Base-by-base conservation (phyloP, 2,888 invertebrate species). In the Microchrysa polita region DNA sequence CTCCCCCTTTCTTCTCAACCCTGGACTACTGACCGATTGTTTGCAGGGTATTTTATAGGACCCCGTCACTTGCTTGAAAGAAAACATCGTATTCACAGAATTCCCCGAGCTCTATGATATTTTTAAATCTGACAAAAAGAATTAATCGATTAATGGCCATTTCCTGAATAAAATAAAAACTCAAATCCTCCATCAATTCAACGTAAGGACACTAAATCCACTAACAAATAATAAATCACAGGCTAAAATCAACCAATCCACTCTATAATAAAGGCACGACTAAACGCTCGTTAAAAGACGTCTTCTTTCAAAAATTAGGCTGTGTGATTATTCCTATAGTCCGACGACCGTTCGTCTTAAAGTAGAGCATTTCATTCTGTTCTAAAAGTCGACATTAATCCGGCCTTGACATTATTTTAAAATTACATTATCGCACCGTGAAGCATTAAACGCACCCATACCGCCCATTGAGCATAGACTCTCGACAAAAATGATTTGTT, bases 311-410 rank as follows among this genome's bases (percentile, higher is more conserved):
- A 16, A 40, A 63, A 63, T 40, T 16, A 40, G 34, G 20, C 18
- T 10, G 2, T 18, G 40, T 42, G 40, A 40, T 63, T 40, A 18
- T 40, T 63, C 42, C 18, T 55, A 48, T n/a, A n/a, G n/a, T n/a
- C n/a, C n/a, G n/a, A n/a, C n/a, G 14, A 12, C 42, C 12, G 52
- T 42, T 14, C 16, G 16, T 40, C 40, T 55, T 40, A 57, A 69
- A 69, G 55, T 10, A 42, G 18, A 42, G 18, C 57, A 16, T 20
- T 34, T 53, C 67, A 27, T 22, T 23, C 20, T 20, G 7, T 34
- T 40, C 14, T 22, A 18, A 69, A 69, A 42, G 69, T n/a, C n/a
- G n/a, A 69, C 69, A 69, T 69, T 69, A 69, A 69, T 69, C 69
- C 57, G 42, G 40, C 69, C 69, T 55, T 69, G 69, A 69, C 69